Conservation (phyloP, 2,888 invertebrate species). For the Clunio marinus region DNA sequence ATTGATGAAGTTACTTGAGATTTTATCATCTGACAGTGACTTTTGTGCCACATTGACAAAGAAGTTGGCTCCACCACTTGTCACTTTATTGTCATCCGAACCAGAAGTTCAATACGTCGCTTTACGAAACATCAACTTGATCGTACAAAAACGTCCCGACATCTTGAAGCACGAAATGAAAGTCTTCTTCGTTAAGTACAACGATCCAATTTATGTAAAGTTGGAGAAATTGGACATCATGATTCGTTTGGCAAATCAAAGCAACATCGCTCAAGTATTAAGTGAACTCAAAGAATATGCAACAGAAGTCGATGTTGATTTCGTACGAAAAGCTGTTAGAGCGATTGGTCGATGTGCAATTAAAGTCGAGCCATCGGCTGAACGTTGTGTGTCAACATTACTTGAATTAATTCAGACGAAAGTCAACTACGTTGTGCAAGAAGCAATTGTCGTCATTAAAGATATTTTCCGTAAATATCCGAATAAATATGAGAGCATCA, state of each 20-base stretch:
- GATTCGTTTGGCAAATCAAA: constrained; percentile 96
- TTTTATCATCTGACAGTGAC: constrained; percentile 89
- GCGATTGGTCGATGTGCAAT: constrained; percentile 76
- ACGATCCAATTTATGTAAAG: constrained; percentile 99
- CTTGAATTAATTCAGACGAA: constrained; percentile 98
- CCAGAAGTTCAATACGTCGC: constrained; percentile 99
- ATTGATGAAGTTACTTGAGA: constrained; percentile 97
- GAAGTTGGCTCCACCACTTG: constrained; percentile 97
- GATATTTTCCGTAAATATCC: constrained; percentile 97
- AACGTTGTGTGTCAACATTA: constrained; percentile 95
- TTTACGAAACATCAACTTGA: constrained; percentile 94
- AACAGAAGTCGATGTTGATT: constrained; percentile 99
- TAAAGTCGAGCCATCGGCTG: constrained; percentile 89
- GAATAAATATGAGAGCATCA: constrained; percentile 99
- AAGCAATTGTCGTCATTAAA: constrained; percentile 99
- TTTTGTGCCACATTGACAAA: constrained; percentile 90
- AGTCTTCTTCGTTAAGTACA: constrained; percentile 99
- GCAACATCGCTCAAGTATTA: constrained; percentile 96
- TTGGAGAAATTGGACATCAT: constrained; percentile 98
- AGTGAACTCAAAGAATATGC: constrained; percentile 98
- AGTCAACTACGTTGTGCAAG: constrained; percentile 99
- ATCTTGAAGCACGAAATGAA: constrained; percentile 99
- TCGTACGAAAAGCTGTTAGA: constrained; percentile 96
- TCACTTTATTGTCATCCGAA: constrained; percentile 94
- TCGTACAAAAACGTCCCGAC: constrained; percentile 97